phyloP scores from a whole-genome alignment of 2,797 vertebrate species.

The Brachyrhaphis roseni region DNA sequence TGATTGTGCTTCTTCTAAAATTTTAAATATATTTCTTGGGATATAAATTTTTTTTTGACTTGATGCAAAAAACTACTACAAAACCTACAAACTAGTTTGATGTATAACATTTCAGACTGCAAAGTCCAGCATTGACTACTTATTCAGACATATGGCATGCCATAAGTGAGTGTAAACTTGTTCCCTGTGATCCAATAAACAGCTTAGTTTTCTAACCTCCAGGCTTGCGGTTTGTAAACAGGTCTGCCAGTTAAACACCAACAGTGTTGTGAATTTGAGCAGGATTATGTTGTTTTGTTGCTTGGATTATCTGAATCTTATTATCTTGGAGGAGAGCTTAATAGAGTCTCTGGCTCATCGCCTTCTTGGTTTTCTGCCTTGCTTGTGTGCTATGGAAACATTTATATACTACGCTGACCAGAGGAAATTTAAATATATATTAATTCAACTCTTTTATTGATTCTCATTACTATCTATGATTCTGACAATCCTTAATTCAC shows the following conservation, averaged over 20 bases:
- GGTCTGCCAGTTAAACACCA: conserved; percentile 54
- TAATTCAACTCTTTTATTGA: neutral
- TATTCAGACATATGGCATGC: conserved; percentile 43
- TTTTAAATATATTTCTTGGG: neutral
- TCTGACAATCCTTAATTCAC: neutral
- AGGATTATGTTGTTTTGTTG: conserved; percentile 69
- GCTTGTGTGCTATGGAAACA: conserved; percentile 22
- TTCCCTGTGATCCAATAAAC: conserved; percentile 56
- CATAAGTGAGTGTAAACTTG: conserved; percentile 54
- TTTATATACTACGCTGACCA: conserved; percentile 22
- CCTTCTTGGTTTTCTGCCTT: conserved; percentile 34
- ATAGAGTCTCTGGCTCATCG: conserved; percentile 37
- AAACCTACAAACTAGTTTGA: neutral
- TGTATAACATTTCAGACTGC: neutral
- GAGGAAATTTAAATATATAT: neutral
- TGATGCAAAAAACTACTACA: neutral
- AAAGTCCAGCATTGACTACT: neutral
- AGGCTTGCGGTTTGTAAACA: conserved; percentile 57
- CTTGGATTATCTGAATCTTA: conserved; percentile 72
- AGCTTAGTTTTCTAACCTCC: conserved; percentile 58
- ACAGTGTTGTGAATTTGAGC: conserved; percentile 55
- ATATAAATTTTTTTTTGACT: neutral
- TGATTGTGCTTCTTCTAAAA: neutral
- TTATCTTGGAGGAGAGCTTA: conserved; percentile 64
- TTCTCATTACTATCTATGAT: neutral